Evolutionary conservation across 1,140 invertebrate species (phyloP).

Genomic region (Dendrolimus kikuchii): DNA sequence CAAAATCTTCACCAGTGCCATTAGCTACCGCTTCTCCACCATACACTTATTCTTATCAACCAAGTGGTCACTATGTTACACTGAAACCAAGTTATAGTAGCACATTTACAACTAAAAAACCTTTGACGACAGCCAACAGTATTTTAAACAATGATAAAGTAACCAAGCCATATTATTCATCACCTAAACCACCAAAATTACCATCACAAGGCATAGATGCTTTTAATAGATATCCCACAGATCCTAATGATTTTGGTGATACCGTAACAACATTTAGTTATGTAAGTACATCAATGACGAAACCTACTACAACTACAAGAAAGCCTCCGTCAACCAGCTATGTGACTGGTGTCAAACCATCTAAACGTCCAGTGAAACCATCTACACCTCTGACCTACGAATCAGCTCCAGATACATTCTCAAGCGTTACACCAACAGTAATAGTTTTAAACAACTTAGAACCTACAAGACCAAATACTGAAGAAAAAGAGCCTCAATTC

Average conservation of each 20-base stretch:
- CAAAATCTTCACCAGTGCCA: constrained; percentile 49
- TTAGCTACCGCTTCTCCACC: constrained; percentile 49
- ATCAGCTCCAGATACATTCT: constrained; percentile 49
- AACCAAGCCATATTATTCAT: constrained; percentile 32
- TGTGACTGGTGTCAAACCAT: constrained; percentile 69
- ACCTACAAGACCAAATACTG: constrained; percentile 46
- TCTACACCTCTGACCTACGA: constrained; percentile 40
- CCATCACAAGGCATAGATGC: constrained; percentile 58
- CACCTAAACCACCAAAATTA: constrained; percentile 48
- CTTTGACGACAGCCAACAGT: constrained; percentile 41
- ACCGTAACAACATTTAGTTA: constrained; percentile 60
- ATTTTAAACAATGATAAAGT: constrained; percentile 36
- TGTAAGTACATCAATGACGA: constrained; percentile 54
- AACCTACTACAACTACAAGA: constrained; percentile 36
- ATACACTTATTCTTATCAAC: constrained; percentile 64
- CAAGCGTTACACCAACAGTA: constrained; percentile 79
- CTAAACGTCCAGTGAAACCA: constrained; percentile 52
- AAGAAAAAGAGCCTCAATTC: constrained; percentile 54
- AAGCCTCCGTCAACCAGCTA: constrained; percentile 75
- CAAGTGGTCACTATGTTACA: constrained; percentile 57
- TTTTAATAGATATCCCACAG: constrained; percentile 58
- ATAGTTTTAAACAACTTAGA: constrained; percentile 76
- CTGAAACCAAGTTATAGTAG: constrained; percentile 37
- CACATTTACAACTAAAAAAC: constrained; percentile 26
- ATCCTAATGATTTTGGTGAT: constrained; percentile 52